Evolutionary conservation across 1,140 invertebrate genomes (phyloP).

Genomic region (Pseudomyrmex flavicornis): DNA sequence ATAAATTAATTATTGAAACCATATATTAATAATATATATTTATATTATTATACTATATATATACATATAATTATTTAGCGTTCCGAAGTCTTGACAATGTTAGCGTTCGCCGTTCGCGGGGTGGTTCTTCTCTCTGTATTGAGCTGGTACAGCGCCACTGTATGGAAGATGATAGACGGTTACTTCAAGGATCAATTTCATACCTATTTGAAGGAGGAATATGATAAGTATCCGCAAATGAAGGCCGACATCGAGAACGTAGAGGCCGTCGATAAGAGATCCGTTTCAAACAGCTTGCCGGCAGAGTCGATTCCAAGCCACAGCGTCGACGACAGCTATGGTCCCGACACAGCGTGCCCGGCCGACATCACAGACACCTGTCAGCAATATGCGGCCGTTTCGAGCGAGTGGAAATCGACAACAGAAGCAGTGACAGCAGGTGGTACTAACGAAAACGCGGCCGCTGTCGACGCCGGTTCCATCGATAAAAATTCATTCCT

Average conservation of each 20-base stretch:
- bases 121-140: slow-evolving; percentile 83
- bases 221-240: slow-evolving; percentile 80
- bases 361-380: slow-evolving; percentile 38
- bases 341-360: background rate
- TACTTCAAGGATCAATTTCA: slow-evolving; percentile 86
- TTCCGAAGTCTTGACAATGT: slow-evolving; percentile 70
- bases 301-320: slow-evolving; percentile 21
- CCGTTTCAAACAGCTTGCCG: background rate
- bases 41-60: background rate
- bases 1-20: background rate
- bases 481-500: slow-evolving; percentile 71
- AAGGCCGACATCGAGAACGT: slow-evolving; percentile 26
- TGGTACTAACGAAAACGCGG: slow-evolving; percentile 68
- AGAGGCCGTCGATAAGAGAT: slow-evolving; percentile 43
- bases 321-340: slow-evolving; percentile 3
- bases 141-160: slow-evolving; percentile 84
- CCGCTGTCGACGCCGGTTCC: slow-evolving; percentile 17
- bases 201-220: slow-evolving; percentile 83
- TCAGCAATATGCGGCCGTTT: background rate
- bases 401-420: background rate
- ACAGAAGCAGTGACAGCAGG: slow-evolving; percentile 34
- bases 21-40: slow-evolving; percentile 6
- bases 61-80: background rate
- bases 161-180: slow-evolving; percentile 86
- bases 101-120: slow-evolving; percentile 80